Evolutionary conservation across 2,113 vertebrate genomes (phyloP).

Genomic region (Mugil cephalus): DNA sequence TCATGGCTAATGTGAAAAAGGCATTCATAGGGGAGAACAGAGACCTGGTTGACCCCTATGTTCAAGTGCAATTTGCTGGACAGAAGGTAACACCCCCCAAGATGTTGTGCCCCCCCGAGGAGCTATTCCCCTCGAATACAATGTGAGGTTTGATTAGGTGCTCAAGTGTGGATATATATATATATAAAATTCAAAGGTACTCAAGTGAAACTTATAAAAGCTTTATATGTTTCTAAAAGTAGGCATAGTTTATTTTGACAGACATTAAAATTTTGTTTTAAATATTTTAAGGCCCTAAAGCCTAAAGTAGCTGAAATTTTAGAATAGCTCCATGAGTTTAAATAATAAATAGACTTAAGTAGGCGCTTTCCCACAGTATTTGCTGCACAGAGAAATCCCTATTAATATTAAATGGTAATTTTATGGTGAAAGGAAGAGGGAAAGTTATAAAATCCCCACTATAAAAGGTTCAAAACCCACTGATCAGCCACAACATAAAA

Average conservation of each 20-base stretch:
- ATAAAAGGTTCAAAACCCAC: no score
- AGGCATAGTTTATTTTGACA: constrained; percentile 1
- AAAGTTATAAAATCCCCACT: no score
- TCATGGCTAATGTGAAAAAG: constrained; percentile 99
- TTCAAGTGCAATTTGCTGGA: constrained; percentile 95
- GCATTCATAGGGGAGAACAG: constrained; percentile 97
- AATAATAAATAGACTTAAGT: background rate
- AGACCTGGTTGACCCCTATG: constrained; percentile 96
- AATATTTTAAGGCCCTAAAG: background rate
- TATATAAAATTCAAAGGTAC: background rate
- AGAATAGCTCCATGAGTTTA: background rate
- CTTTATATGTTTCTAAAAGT: background rate
- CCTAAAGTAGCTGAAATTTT: background rate
- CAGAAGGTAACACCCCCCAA: constrained; percentile 88
- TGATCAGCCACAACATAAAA: no score
- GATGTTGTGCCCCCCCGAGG: background rate
- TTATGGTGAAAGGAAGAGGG: no score
- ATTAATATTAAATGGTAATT: no score
- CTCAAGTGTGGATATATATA: background rate
- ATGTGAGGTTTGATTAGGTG: background rate
- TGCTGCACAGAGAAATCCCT: no score
- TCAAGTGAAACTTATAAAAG: background rate
- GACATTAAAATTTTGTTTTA: background rate
- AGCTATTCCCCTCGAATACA: background rate
- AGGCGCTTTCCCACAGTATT: no score